Evolutionary conservation across 2,888 invertebrate species (phyloP).

Genomic region (Coronaproctus castanopsis): DNA sequence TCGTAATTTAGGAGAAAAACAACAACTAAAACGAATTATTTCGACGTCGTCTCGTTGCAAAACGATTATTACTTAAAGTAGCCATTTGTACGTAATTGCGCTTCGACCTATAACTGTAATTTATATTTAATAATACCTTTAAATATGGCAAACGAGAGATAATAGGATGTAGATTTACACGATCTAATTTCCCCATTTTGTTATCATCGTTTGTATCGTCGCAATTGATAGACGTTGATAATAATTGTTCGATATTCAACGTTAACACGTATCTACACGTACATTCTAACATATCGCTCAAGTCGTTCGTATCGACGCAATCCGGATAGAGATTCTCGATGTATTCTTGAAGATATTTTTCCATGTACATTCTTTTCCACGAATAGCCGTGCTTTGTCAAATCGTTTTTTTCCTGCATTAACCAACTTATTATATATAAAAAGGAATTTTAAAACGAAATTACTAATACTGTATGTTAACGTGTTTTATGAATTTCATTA

Average conservation of each 20-base stretch:
- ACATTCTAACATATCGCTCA: constrained; percentile 4
- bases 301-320: constrained; percentile 1
- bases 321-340: constrained; percentile 6
- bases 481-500: no score
- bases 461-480: no score
- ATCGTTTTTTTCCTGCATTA: neutral
- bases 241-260: constrained; percentile 7
- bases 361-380: constrained; percentile 13
- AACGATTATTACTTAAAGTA: no score
- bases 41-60: no score
- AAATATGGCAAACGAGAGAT: constrained; percentile 5
- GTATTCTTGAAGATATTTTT: constrained; percentile 8
- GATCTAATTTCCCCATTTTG: no score
- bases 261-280: neutral
- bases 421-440: no score
- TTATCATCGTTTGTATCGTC: neutral
- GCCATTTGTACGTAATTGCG: no score
- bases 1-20: no score
- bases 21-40: no score
- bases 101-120: no score
- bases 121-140: no score
- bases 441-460: no score
- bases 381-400: constrained; percentile 1
- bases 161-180: constrained; percentile 6
- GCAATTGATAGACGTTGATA: neutral